Base-by-base conservation (phyloP, 2,888 invertebrate genomes). In the Drosophila longiperda region DNA sequence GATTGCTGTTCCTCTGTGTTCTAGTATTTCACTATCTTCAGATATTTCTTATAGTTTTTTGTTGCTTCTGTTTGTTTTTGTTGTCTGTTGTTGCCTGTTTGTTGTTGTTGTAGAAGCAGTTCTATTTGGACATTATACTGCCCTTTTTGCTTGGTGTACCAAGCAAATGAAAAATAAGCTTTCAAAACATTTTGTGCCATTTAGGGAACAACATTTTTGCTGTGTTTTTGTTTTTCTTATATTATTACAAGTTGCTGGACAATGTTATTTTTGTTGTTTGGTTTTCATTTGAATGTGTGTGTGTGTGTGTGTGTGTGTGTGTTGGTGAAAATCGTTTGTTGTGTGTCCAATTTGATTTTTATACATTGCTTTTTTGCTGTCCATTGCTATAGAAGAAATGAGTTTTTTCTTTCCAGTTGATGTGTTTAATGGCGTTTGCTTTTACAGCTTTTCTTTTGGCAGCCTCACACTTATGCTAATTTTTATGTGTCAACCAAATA, bases 371-470 rank as follows among this genome's bases (percentile, higher is more conserved):
- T 69, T 53, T 69, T 66, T 60, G 65, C 29, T 55, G 66, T 81
- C 67, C 72, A 62, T 67, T 50, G 71, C 61, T 1, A n/a, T 7
- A 38, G 77, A 75, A 79, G 86, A 88, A 86, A 86, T 88, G 90
- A 89, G 85, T 80, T 86, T 86, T 23, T 88, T 86, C 80, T 73
- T 90, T 89, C 90, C 89, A 88, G 82, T 88, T 86, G 90, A 90
- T 88, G 89, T 88, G 84, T 87, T 86, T 86, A 90, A 90, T 90
- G 89, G 89, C 87, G 82, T 90, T 88, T 83, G 85, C 82, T 89
- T 87, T 90, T 87, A 90, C 90, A 89, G 82, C 85, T 88, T 88
- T 80, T 67, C 66, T 73, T 77, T 71, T 74, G 38, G 57, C 40
- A 60, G 49, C 42, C 71, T 73, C 54, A 78, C 73, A 86, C 83